Evolutionary conservation across 2,113 vertebrate genomes (phyloP).

Genomic region (Oceanites oceanicus): DNA sequence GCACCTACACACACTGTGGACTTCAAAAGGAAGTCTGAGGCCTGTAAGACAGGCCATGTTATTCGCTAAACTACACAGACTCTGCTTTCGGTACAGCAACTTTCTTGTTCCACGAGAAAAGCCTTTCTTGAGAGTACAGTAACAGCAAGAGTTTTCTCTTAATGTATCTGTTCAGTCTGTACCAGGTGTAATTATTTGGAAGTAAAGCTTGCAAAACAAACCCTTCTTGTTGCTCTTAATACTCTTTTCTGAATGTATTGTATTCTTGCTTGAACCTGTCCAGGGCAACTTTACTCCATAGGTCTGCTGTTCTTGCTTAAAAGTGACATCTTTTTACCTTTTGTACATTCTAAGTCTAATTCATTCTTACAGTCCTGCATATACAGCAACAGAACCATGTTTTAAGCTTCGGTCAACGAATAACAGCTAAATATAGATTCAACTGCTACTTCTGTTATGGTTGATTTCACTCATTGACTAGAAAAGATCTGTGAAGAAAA

Average conservation of each 20-base stretch:
- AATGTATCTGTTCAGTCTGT: not conserved
- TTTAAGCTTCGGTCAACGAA: not conserved
- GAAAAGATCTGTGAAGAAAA: not conserved
- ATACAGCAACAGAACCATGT: not conserved
- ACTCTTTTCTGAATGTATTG: not conserved
- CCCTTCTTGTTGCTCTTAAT: not conserved
- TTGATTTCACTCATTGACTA: not conserved
- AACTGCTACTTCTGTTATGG: not conserved
- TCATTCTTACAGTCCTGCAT: not conserved
- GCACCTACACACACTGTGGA: rapidly evolving
- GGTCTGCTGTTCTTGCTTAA: not conserved
- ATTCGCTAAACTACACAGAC: not conserved
- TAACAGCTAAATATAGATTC: not conserved
- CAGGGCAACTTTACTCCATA: not conserved
- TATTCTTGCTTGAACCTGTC: not conserved
- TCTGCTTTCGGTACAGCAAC: not conserved
- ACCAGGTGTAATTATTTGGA: constrained; percentile 28
- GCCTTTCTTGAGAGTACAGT: not conserved
- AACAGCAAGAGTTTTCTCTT: not conserved
- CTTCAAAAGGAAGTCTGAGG: not conserved
- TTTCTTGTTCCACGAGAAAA: not conserved
- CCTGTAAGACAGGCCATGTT: not conserved
- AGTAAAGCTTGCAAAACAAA: constrained; percentile 57
- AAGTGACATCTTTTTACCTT: not conserved
- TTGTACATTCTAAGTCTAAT: not conserved